Evolutionary conservation across 2,888 invertebrate genomes (phyloP).

Genomic region (Spisula solida): DNA sequence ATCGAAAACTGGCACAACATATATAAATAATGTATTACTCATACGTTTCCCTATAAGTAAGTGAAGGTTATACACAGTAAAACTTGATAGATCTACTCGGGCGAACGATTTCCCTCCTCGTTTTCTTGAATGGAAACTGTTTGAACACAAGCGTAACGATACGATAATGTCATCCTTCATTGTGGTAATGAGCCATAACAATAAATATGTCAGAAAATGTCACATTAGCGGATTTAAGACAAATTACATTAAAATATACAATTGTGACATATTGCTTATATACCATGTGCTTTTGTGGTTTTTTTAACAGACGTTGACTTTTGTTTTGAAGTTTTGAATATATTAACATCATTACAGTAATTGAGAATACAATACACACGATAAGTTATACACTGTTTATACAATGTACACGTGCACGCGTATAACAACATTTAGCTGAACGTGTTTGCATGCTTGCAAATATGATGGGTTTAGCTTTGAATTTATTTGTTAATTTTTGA

Average conservation of each 20-base stretch:
- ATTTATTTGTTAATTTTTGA: too few relatives aligned
- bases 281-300: background rate
- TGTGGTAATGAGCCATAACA: constrained; percentile 6
- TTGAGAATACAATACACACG: background rate
- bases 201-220: constrained; percentile 16
- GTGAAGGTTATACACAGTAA: background rate
- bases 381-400: background rate
- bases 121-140: constrained; percentile 23
- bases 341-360: background rate
- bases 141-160: background rate
- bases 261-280: background rate
- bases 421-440: background rate
- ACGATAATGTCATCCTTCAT: background rate
- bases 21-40: background rate
- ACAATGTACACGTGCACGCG: too few relatives aligned
- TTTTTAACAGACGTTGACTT: background rate
- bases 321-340: background rate
- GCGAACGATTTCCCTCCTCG: background rate
- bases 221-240: constrained; percentile 16
- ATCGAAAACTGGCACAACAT: too few relatives aligned
- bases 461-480: too few relatives aligned
- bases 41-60: background rate
- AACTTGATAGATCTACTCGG: background rate
- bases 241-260: background rate
- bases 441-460: too few relatives aligned